A percentile compares a stretch with the other conserved stretches of the same genome.
Evolutionary conservation across 2,888 invertebrate genomes (phyloP).

Genomic region (Scaptomyza tumidula): DNA sequence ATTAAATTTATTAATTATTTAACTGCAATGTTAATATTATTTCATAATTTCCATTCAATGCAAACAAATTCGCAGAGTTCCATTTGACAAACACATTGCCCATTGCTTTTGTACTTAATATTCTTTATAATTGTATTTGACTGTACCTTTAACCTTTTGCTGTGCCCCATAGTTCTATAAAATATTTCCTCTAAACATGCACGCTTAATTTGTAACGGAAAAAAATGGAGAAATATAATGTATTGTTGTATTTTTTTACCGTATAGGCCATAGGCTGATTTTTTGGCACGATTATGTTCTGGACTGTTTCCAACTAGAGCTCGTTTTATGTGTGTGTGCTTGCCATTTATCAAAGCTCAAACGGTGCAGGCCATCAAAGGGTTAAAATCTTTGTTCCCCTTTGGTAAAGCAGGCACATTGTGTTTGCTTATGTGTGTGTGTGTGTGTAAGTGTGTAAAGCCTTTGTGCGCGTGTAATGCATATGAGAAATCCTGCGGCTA

Average conservation of each 20-base stretch:
- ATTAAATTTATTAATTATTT: slow-evolving; percentile 5
- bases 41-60: not conserved
- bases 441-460: slow-evolving; percentile 10
- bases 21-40: not conserved
- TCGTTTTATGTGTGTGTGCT: slow-evolving; percentile 35
- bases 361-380: slow-evolving; percentile 64
- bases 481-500: slow-evolving; percentile 75
- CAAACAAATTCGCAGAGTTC: not conserved
- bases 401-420: not conserved
- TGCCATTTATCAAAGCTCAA: slow-evolving; percentile 75
- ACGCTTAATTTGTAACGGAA: slow-evolving; percentile 72
- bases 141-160: slow-evolving; percentile 21
- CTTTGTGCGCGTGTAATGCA: slow-evolving; percentile 55
- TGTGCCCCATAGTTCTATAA: slow-evolving; percentile 36
- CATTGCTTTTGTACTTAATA: slow-evolving; percentile 18
- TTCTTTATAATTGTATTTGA: slow-evolving; percentile 45
- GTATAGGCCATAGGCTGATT: slow-evolving; percentile 50
- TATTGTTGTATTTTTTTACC: slow-evolving; percentile 43
- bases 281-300: slow-evolving; percentile 51
- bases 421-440: not conserved
- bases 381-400: slow-evolving; percentile 45
- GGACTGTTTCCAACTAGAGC: slow-evolving; percentile 38
- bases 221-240: slow-evolving; percentile 50
- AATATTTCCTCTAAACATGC: slow-evolving; percentile 71
- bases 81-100: not conserved